Conservation (phyloP, 2,113 vertebrate species). For the Mastomys natalensis region DNA sequence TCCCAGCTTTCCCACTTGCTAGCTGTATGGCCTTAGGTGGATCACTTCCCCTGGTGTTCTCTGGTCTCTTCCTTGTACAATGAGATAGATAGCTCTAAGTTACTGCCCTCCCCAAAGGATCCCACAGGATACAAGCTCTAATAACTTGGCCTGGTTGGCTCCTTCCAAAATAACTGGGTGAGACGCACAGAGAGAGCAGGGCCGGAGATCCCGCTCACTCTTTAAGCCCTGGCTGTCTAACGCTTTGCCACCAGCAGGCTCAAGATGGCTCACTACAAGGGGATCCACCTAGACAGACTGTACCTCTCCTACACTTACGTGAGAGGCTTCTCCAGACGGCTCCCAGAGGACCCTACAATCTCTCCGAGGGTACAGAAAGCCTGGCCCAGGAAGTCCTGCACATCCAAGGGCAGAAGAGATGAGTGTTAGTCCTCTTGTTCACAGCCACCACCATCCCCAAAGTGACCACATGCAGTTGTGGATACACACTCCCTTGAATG, state of each 20-base stretch:
- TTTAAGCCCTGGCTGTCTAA: too few species aligned
- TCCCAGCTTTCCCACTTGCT: background rate
- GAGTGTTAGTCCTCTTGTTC: background rate
- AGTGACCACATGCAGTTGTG: background rate
- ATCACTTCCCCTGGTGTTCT: background rate
- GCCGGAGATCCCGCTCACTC: background rate
- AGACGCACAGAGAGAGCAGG: background rate
- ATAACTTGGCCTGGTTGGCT: background rate
- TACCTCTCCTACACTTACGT: conserved; percentile 88
- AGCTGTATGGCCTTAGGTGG: background rate
- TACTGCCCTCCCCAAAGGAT: background rate
- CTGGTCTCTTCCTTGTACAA: background rate
- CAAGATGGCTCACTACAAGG: background rate
- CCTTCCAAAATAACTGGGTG: background rate
- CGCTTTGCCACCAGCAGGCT: background rate
- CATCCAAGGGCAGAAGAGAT: background rate
- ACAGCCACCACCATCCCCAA: background rate
- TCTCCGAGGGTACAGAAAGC: conserved; percentile 97
- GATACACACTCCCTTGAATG: background rate
- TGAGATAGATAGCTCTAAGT: background rate
- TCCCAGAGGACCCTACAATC: conserved; percentile 95
- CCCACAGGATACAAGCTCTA: background rate
- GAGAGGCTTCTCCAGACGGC: conserved; percentile 95
- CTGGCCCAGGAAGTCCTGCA: conserved; percentile 96
- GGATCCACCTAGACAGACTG: background rate